Conservation (phyloP, 2,113 vertebrate genomes). For the Saimiri boliviensis region DNA sequence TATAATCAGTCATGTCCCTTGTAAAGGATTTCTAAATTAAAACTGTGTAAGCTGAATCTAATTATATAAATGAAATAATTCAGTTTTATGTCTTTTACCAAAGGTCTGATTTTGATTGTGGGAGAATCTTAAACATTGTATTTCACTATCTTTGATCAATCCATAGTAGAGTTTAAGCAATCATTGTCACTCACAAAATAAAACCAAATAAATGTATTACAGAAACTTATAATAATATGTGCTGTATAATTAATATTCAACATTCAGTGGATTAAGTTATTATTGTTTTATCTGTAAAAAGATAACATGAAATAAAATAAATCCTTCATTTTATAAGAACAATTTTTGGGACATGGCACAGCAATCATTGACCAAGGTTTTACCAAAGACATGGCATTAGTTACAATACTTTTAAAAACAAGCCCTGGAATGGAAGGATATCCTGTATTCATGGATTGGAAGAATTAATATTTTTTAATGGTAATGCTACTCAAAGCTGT, state of each 20-base stretch:
- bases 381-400: neutral
- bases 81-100: neutral
- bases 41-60: neutral
- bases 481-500: neutral
- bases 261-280: neutral
- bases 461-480: neutral
- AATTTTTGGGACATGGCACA: neutral
- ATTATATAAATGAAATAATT: neutral
- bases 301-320: neutral
- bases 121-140: neutral
- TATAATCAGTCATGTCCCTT: neutral
- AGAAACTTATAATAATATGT: neutral
- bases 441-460: neutral
- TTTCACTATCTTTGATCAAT: neutral
- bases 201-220: neutral
- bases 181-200: neutral
- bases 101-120: neutral
- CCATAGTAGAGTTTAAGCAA: neutral
- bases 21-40: conserved; percentile 12
- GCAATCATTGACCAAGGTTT: neutral
- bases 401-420: neutral
- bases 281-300: neutral
- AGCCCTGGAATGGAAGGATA: neutral
- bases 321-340: neutral
- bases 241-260: neutral